Conservation (phyloP, 2,113 vertebrate genomes). For the Sialia sialis region DNA sequence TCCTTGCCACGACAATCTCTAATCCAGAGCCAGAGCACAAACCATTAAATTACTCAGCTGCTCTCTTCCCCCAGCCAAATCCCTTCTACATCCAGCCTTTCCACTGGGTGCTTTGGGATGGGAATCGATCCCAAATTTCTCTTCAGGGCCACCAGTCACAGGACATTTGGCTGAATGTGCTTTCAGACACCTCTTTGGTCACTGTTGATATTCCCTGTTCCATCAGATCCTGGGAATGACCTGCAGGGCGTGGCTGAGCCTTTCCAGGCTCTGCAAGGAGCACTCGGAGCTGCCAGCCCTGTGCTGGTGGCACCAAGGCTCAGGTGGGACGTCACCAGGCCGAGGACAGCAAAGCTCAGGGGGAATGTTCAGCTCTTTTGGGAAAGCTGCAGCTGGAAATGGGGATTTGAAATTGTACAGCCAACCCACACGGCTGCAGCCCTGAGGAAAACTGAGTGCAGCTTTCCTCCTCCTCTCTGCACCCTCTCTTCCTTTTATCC, state of each 20-base stretch:
- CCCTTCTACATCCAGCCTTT: neutral
- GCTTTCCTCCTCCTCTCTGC: neutral
- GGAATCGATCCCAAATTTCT: neutral
- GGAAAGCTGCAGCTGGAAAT: neutral
- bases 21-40: neutral
- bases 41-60: neutral
- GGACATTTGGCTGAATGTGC: neutral
- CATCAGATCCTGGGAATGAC: neutral
- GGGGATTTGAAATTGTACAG: neutral
- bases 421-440: accelerated
- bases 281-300: neutral
- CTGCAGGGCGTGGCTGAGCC: neutral
- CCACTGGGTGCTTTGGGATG: neutral
- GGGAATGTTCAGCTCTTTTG: neutral
- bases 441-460: neutral
- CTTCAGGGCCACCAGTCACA: neutral
- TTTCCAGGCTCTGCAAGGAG: neutral
- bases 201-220: neutral
- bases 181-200: neutral
- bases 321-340: neutral
- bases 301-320: neutral
- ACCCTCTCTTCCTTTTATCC: neutral
- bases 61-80: neutral
- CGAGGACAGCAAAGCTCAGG: neutral
- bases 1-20: neutral